Conservation (phyloP, 2,888 invertebrate species). For the Dendrolimus houi region DNA sequence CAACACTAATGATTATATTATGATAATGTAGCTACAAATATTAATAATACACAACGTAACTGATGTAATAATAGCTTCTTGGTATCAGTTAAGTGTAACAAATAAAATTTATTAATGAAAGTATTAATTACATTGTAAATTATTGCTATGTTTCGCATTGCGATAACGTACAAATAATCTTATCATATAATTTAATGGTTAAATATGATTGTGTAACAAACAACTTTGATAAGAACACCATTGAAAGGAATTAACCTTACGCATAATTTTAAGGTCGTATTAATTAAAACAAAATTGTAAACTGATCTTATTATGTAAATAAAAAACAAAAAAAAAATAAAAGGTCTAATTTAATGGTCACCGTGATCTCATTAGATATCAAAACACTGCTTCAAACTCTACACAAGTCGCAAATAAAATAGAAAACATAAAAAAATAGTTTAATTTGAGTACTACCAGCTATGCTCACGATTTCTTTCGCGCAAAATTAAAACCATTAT, state of each 20-base stretch:
- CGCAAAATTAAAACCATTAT: too few species aligned
- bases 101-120: constrained; percentile 17
- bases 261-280: background rate
- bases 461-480: too few species aligned
- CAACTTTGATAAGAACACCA: constrained; percentile 2
- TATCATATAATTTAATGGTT: constrained; percentile 18
- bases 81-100: background rate
- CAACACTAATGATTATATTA: background rate
- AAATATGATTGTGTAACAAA: constrained; percentile 11
- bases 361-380: too few species aligned
- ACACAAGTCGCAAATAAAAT: too few species aligned
- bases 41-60: background rate
- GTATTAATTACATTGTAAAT: constrained; percentile 12
- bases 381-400: too few species aligned
- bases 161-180: constrained; percentile 14
- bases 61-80: background rate
- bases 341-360: too few species aligned
- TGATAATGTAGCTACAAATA: too few species aligned
- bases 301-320: background rate
- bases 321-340: too few species aligned
- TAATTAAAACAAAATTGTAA: background rate
- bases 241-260: background rate
- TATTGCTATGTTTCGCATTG: constrained; percentile 12
- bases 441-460: background rate
- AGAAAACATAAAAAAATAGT: background rate